Evolutionary conservation across 2,797 vertebrate genomes (phyloP), one percentile per base, ranked within the genome.

Genomic region (Miichthys miiuy): DNA sequence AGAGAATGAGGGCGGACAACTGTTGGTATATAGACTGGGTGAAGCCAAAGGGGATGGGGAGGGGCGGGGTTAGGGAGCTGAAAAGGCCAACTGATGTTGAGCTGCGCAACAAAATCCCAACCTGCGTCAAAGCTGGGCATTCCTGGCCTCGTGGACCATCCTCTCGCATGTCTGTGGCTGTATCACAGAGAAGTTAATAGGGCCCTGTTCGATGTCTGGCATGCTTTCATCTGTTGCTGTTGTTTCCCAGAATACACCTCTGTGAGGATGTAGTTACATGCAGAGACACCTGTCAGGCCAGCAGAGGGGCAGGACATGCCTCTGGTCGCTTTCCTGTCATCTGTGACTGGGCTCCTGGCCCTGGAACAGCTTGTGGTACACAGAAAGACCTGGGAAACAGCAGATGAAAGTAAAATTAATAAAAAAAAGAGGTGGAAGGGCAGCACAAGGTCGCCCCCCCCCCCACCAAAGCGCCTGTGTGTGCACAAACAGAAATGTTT

Each of bases 251-350:
- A 91, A 91, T 89, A 88, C 78, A 90, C 80, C 84, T 85, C 79
- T 83, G 75, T 73, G 81, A 63, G 79, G 82, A 82, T 88, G 88
- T 21, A 16, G 86, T 91, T 92, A 94, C 93, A 93, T 94, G 86
- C 94, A 95, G 88, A 90, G 91, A 87, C 91, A 94, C 89, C 89
- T 93, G 88, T 91, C 84, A 25, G 84, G 91, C 88, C 83, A 70
- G 86, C 92, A 92, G 62, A 80, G 77, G 46, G 88, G 79, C 82
- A 79, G 83, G 81, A 79, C 20, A 18, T 46, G 79, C 76, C 88
- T 86, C 79, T 46, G 75, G 83, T 89, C n/a, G 23, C 71, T 61
- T 82, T 83, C 63, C n/a, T 88, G 92, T 96, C 94, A 95, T 94
- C 93, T 95, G 85, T 86, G 90, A 65, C 78, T 72, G 58, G 92